phyloP scores from a whole-genome alignment of 2,888 invertebrate species.

The Hydropsyche betteni region DNA sequence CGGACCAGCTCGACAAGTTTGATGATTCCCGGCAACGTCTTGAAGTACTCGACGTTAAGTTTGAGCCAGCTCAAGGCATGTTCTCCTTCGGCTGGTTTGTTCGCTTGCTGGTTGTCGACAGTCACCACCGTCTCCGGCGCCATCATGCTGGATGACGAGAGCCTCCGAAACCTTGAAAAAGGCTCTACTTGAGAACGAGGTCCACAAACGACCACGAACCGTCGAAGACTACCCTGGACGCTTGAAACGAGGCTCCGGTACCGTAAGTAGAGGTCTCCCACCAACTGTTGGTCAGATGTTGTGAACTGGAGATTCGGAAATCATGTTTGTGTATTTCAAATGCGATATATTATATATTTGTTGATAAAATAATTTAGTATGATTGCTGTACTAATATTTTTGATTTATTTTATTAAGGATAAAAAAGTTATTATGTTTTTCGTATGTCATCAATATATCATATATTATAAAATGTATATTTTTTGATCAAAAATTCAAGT shows the following conservation, averaged over 20 bases:
- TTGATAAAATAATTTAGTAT: too few relatives aligned
- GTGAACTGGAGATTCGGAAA: background rate
- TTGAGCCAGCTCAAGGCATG: slow-evolving; percentile 73
- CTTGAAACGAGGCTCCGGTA: slow-evolving; percentile 33
- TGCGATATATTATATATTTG: too few relatives aligned
- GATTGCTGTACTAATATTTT: too few relatives aligned
- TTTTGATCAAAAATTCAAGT: too few relatives aligned
- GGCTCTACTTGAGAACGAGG: background rate
- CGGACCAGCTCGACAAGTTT: slow-evolving; percentile 86
- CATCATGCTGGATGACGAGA: slow-evolving; percentile 63
- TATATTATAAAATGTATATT: too few relatives aligned
- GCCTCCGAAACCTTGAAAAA: background rate
- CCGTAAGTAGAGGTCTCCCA: slow-evolving; percentile 32
- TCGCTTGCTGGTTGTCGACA: slow-evolving; percentile 71
- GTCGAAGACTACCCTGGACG: slow-evolving; percentile 9
- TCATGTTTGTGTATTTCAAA: background rate
- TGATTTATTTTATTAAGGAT: too few relatives aligned
- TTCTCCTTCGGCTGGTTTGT: slow-evolving; percentile 65
- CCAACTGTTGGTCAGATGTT: slow-evolving; percentile 8
- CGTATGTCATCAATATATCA: too few relatives aligned
- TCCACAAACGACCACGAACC: background rate
- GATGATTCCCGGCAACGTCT: slow-evolving; percentile 80
- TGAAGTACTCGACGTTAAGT: slow-evolving; percentile 82
- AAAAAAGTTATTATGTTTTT: too few relatives aligned
- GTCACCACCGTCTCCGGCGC: slow-evolving; percentile 87